Evolutionary conservation across 1,140 invertebrate species (phyloP).

Genomic region (Polypedilum pembai): DNA sequence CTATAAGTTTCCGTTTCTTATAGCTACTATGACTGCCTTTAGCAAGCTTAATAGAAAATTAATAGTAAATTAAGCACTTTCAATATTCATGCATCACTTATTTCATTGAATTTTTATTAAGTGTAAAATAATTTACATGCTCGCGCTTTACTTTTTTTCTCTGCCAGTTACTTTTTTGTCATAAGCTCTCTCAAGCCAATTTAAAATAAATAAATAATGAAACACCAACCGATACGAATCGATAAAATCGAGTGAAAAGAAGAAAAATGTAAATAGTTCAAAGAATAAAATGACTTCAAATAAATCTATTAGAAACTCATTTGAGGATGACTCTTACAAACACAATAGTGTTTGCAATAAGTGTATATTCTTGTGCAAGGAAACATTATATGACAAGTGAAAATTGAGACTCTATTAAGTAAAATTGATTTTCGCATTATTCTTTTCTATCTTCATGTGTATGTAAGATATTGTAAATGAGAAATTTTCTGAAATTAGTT

Average conservation of each 20-base stretch:
- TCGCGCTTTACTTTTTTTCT: background rate
- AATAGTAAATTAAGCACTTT: too few relatives aligned
- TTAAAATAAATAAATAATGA: slow-evolving; percentile 1
- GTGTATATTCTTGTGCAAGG: too few relatives aligned
- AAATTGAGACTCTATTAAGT: slow-evolving; percentile 31
- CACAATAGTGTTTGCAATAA: too few relatives aligned
- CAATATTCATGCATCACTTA: too few relatives aligned
- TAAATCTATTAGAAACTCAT: too few relatives aligned
- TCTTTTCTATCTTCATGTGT: background rate
- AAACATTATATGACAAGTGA: slow-evolving; percentile 20
- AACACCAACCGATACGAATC: background rate
- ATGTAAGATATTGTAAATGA: background rate
- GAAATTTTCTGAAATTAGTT: background rate
- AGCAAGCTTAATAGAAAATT: too few relatives aligned
- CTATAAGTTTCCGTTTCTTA: too few relatives aligned
- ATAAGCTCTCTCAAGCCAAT: background rate
- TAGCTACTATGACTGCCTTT: too few relatives aligned
- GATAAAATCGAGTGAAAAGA: background rate
- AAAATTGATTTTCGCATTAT: slow-evolving; percentile 29
- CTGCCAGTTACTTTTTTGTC: background rate
- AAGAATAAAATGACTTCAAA: too few relatives aligned
- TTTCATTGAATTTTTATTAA: background rate
- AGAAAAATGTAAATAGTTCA: background rate
- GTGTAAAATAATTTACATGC: background rate
- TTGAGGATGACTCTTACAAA: too few relatives aligned